phyloP scores from a whole-genome alignment of 2,113 vertebrate species.

The Sorex fumeus region DNA sequence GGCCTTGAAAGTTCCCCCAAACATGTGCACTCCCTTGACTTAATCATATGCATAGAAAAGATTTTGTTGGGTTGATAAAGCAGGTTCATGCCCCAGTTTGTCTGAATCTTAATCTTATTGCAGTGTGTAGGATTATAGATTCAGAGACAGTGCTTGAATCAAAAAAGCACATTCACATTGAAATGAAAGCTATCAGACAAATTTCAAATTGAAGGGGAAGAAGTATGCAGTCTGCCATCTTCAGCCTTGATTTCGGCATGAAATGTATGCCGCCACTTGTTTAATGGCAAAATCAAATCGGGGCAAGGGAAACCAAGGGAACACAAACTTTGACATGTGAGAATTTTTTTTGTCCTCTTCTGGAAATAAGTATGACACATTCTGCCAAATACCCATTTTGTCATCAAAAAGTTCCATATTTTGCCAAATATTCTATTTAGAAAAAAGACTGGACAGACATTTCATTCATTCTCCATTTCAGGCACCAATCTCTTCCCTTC shows the following conservation, averaged over 20 bases:
- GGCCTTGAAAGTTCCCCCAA: background rate
- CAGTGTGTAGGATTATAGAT: background rate
- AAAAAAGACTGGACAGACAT: no score
- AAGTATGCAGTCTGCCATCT: background rate
- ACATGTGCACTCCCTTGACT: background rate
- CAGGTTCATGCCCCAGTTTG: background rate
- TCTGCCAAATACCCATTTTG: background rate
- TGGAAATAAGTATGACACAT: background rate
- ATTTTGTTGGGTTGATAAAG: background rate
- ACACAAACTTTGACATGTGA: background rate
- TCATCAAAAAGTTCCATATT: background rate
- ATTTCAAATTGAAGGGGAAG: background rate
- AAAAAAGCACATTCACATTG: background rate
- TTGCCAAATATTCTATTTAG: background rate
- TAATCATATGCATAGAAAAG: background rate
- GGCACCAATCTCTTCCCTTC: no score
- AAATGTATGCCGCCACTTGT: background rate
- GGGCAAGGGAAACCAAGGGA: background rate
- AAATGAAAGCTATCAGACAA: background rate
- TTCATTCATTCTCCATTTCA: no score
- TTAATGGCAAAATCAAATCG: background rate
- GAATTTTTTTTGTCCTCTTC: background rate
- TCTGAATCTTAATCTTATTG: accelerated
- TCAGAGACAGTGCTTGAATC: background rate
- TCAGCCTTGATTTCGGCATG: background rate